phyloP scores from a whole-genome alignment of 2,113 vertebrate genomes.

The Sitta europaea region DNA sequence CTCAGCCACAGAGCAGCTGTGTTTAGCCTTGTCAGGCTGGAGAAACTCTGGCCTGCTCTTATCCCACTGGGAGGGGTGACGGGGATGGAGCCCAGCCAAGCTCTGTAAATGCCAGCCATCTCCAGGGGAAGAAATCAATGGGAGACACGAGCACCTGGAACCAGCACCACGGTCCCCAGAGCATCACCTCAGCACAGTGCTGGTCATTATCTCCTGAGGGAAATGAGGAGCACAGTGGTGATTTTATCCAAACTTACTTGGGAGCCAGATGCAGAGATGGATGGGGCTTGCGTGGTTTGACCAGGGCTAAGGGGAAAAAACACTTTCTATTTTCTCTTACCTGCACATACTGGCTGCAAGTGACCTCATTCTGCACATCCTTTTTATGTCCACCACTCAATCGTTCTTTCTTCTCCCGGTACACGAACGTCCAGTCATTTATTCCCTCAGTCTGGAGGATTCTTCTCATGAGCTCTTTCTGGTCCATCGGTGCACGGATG shows the following conservation, averaged over 20 bases:
- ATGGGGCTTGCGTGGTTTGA: neutral
- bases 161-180: neutral
- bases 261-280: neutral
- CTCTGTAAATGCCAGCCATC: neutral
- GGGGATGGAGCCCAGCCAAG: neutral
- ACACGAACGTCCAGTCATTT: conserved; percentile 63
- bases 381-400: neutral
- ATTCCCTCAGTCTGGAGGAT: conserved; percentile 61
- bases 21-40: neutral
- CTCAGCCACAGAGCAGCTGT: conserved; percentile 37
- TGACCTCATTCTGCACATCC: neutral
- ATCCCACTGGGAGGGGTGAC: neutral
- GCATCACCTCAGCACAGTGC: rapidly evolving
- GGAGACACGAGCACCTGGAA: neutral
- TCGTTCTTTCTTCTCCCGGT: conserved; percentile 22
- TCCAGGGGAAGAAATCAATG: neutral
- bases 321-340: conserved; percentile 12
- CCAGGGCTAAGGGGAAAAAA: neutral
- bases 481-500: conserved; percentile 82
- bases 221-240: neutral
- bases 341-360: conserved; percentile 29
- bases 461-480: conserved; percentile 75
- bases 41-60: neutral
- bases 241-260: neutral
- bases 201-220: rapidly evolving